A percentile compares a stretch with the other conserved stretches of the same genome.
Conservation (phyloP, 92 coral and sea anemone genomes). For the Umimayanthus kanabou region DNA sequence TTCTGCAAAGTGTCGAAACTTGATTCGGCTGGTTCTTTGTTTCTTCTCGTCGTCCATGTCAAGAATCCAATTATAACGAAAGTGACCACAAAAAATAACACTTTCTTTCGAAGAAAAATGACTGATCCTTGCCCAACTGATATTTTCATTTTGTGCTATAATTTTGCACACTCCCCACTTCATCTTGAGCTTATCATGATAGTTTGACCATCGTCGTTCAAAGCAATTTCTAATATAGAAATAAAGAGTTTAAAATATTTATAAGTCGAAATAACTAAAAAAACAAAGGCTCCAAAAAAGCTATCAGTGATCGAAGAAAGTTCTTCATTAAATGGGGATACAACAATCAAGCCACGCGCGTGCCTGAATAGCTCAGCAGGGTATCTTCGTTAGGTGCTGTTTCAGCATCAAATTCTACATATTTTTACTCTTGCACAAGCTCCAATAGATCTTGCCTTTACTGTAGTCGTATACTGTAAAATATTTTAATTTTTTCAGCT, state of each 20-base stretch:
- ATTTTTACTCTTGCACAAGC: no score
- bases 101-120: not conserved
- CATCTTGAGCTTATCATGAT: not conserved
- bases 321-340: no score
- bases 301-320: not conserved
- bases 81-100: not conserved
- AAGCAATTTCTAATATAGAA: not conserved
- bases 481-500: no score
- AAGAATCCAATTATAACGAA: constrained; percentile 1
- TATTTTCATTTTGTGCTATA: not conserved
- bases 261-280: not conserved
- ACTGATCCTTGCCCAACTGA: not conserved
- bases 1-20: not conserved
- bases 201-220: not conserved
- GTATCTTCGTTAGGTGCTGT: not conserved
- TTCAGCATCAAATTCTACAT: no score
- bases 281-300: not conserved
- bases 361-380: not conserved
- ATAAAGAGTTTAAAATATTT: no score
- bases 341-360: not conserved
- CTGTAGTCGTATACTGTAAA: no score
- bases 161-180: not conserved
- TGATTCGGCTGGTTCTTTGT: not conserved
- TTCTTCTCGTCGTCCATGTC: not conserved
- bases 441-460: no score